Evolutionary conservation across 2,797 vertebrate genomes (phyloP), one percentile per base, ranked within the genome.

Genomic region (Liparis tanakae): DNA sequence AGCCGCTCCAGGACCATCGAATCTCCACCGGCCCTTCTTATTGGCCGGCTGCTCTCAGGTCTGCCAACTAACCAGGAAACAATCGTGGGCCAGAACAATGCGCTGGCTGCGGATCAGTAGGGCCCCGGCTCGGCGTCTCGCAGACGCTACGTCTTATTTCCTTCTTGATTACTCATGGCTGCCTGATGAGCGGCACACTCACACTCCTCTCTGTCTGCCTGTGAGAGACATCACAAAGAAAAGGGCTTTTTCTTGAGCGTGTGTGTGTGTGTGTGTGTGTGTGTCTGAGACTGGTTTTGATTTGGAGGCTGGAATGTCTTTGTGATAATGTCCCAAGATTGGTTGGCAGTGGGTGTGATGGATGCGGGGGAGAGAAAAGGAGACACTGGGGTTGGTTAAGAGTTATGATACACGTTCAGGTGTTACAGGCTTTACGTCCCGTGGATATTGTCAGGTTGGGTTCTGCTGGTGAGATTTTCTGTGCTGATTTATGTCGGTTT

Each of bases 141-240:
- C 80, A 92, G 91, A 93, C 90, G 76, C 89, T 89, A 92, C 85
- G 88, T 92, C 86, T 88, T 86, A 78, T 91, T 91, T 91, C 87
- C 89, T 88, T 79, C 86, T 86, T 89, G 89, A 91, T 92, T 93
- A 92, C 90, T 93, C 92, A 92, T 78, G 84, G 81, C 85, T 79
- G 87, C 82, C 76, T 76, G 85, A 88, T 81, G 86, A 87, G 85
- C 84, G 5, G 78, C 88, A 85, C 82, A 81, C 91, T 87, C 81
- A 20, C 72, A 86, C 83, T 88, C 87, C 86, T 86, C 78, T 84
- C 73, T 67, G 85, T 83, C 87, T 74, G 80, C 74, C 79, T 86
- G 18, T 70, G 67, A 81, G 68, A 85, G 83, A 76, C 83, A 76
- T 88, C 56, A 66, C 82, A 85, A 87, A 87, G 78, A 89, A 81